These are phyloP conservation scores for Neuroscelio doddi DNA, from an alignment of 2,888 invertebrate species.

Conservation along the genomic window DNA sequence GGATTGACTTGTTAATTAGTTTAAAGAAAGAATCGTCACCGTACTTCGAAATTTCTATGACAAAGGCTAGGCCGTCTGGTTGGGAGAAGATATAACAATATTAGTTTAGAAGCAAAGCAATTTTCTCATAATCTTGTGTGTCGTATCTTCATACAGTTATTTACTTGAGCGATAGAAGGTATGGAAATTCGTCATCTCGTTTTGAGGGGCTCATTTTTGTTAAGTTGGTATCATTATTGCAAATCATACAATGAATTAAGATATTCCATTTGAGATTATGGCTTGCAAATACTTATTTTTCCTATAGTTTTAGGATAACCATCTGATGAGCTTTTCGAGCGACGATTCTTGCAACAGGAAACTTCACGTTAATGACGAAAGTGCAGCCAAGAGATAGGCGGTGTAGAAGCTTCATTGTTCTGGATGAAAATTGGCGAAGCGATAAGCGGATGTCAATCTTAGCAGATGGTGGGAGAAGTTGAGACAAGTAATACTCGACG, in stretches of 20 bases:
- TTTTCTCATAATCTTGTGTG: not conserved
- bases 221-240: too few species aligned
- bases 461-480: slow-evolving; percentile 46
- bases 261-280: too few species aligned
- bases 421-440: slow-evolving; percentile 52
- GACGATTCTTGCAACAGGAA: slow-evolving; percentile 22
- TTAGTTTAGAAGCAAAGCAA: not conserved
- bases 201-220: too few species aligned
- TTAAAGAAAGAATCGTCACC: slow-evolving; percentile 48
- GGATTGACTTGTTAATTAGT: slow-evolving; percentile 62
- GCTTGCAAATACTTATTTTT: too few species aligned
- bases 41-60: slow-evolving; percentile 53
- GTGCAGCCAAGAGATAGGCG: slow-evolving; percentile 48
- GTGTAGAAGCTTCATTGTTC: slow-evolving; percentile 61
- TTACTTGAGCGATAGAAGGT: too few species aligned
- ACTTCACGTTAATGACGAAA: slow-evolving; percentile 54
- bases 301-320: too few species aligned
- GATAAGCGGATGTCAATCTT: slow-evolving; percentile 58
- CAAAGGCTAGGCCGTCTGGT: slow-evolving; percentile 44
- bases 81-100: slow-evolving; percentile 47
- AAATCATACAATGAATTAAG: too few species aligned
- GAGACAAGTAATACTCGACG: slow-evolving; percentile 47
- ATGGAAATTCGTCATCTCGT: too few species aligned
- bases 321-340: slow-evolving; percentile 13
- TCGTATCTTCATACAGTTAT: too few species aligned